These are phyloP conservation scores for Eupsilia transversa DNA, from an alignment of 2,888 invertebrate species.

Conservation along the genomic window DNA sequence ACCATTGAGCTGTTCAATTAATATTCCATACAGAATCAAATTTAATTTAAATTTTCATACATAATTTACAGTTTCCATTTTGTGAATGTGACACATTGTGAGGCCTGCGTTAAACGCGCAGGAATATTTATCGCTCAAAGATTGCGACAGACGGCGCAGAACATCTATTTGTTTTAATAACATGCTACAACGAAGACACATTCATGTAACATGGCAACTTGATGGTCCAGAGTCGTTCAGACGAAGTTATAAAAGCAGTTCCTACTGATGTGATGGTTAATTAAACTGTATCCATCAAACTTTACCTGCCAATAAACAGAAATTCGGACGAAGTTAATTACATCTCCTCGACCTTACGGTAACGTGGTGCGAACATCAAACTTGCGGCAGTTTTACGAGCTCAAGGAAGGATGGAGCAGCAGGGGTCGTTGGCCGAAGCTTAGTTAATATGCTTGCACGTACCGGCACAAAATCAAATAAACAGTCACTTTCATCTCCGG, in stretches of 20 bases:
- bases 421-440: conserved; percentile 80
- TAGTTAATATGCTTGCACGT: conserved; percentile 82
- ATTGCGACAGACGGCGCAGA: conserved; percentile 77
- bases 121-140: conserved; percentile 84
- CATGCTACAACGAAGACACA: conserved; percentile 74
- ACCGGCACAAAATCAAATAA: conserved; percentile 88
- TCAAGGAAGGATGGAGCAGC: conserved; percentile 71
- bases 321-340: conserved; percentile 67
- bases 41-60: conserved; percentile 67
- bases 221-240: conserved; percentile 21
- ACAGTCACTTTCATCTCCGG: conserved; percentile 88
- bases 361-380: conserved; percentile 66
- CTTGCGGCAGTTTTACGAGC: conserved; percentile 75
- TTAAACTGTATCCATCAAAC: conserved; percentile 61
- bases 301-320: conserved; percentile 63
- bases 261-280: conserved; percentile 45
- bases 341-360: conserved; percentile 61
- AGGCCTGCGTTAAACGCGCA: conserved; percentile 65
- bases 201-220: conserved; percentile 47
- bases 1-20: conserved; percentile 56
- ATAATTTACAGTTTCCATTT: conserved; percentile 60
- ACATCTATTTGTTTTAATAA: conserved; percentile 85
- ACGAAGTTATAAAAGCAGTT: conserved; percentile 38
- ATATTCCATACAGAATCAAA: conserved; percentile 66
- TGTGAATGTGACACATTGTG: conserved; percentile 68